Evolutionary conservation across 2,113 vertebrate species (phyloP), one percentile per base, ranked within the genome.

Genomic region (Pimephales promelas): DNA sequence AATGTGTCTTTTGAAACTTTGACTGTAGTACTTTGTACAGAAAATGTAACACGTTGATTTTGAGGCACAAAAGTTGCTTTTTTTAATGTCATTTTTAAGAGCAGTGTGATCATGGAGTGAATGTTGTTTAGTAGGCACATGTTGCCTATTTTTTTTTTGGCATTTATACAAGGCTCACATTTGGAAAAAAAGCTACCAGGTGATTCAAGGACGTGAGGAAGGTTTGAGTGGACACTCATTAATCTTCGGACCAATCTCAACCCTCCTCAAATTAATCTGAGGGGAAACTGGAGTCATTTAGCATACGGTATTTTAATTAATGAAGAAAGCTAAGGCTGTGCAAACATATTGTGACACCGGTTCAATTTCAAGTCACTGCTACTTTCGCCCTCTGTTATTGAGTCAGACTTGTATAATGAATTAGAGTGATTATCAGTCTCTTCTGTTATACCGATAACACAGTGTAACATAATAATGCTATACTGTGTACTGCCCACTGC

Each of bases 171-270:
- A 22, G 43, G 20, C 54, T 77, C 26, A 66, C 28, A 52, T 18
- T n/a, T n/a, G n/a, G n/a, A 13, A 43, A 64, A 47, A 66, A 45
- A 31, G 28, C 59, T 34, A 80, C 16, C 24, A 52, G 59, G 9
- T 22, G 24, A 80, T 70, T 81, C 79, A 81, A 81, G 79, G 64
- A 68, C 79, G 6, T 13, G 14, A 14, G 47, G 22, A 70, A 81
- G 8, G 26, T 81, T 70, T 49, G 79, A 81, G 64, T 81, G 64
- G 79, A 81, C 64, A 54, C 78, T 80, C 77, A 79, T 79, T 79
- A 79, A 79, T 80, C 78, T 80, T 66, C 78, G 26, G 43, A 16
- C 40, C 36, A 80, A 52, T 61, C 78, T 49, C 54, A 79, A 34
- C 76, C 20, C 36, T 72, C 64, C 75, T 36, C 47, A 49, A 57